Evolutionary conservation across 2,113 vertebrate species (phyloP).

Genomic region (Pantherophis guttatus): DNA sequence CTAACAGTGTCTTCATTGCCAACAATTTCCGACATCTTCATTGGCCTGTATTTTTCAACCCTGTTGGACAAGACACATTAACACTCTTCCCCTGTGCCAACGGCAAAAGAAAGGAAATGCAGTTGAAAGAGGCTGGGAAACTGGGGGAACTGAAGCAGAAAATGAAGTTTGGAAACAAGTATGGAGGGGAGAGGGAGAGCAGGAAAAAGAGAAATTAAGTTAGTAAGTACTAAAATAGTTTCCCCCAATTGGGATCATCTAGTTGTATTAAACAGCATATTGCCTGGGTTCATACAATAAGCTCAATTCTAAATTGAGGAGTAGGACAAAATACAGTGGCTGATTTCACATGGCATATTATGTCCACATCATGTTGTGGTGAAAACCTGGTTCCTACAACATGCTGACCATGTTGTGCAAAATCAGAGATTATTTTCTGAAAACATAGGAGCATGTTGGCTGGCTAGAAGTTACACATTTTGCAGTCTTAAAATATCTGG

Average conservation of each 20-base stretch:
- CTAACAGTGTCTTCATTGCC: slow-evolving; percentile 96
- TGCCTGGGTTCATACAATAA: not conserved
- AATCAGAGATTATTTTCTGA: not conserved
- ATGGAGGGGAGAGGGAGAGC: not conserved
- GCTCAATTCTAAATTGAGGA: not conserved
- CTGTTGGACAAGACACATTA: slow-evolving; percentile 59
- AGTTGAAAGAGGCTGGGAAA: not conserved
- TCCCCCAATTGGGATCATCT: not conserved
- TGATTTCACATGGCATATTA: not conserved
- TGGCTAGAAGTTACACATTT: not conserved
- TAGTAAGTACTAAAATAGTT: not conserved
- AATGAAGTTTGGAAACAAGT: rapidly evolving
- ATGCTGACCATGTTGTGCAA: not conserved
- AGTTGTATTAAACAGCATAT: not conserved
- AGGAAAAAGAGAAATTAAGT: not conserved
- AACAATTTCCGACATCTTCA: slow-evolving; percentile 84
- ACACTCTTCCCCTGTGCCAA: not conserved
- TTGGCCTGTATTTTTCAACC: slow-evolving; percentile 95
- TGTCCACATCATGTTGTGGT: not conserved
- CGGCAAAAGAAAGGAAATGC: not conserved
- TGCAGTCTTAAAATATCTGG: not conserved
- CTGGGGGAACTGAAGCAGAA: not conserved
- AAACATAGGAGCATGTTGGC: not conserved
- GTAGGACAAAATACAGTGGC: not conserved
- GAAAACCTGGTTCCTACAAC: not conserved